Base-by-base conservation (phyloP, 1,140 invertebrate species). In the Samia ricini region DNA sequence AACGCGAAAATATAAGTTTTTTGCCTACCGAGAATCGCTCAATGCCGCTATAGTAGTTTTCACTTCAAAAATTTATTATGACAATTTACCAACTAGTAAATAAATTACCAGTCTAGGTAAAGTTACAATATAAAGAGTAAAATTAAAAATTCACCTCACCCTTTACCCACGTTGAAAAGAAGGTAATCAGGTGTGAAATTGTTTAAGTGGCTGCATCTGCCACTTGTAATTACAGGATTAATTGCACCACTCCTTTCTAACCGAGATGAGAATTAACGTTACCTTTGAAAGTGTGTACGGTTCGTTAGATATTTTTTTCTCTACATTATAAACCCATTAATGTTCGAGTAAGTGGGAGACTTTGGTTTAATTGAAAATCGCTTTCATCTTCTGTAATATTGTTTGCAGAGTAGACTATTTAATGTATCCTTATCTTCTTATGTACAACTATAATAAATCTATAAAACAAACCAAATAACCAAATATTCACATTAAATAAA, bases 161-260 rank as follows among this genome's bases (percentile, higher is more conserved):
- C 83, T 74, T 75, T n/a, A n/a, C n/a, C 71, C 49, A 67, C 61
- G 63, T 69, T 74, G n/a, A 77, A 80, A 74, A 29, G 65, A 66
- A 61, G 74, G 56, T 75, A 82, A 69, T 80, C 82, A 87, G 82
- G 84, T 87, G 84, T 83, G 70, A 87, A 87, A 85, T 81, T 71
- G 71, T 73, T 68, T 65, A 66, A 83, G 75, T 73, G 79, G 71
- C 79, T 85, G 84, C 76, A 64, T 68, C 75, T 82, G 84, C 79
- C 77, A 77, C 64, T 54, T 76, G 56, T 83, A 81, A 83, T 86
- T 86, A 82, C 68, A 59, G 74, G 75, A 82, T 79, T 85, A 83
- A 81, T 77, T 73, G 58, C 63, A 67, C 52, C 63, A 67, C 52
- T 69, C 74, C 71, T 80, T 73, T 71, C 63, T 60, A 54, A 48